Base-by-base conservation (phyloP, 2,797 vertebrate species). In the Hephaestus fuliginosus region DNA sequence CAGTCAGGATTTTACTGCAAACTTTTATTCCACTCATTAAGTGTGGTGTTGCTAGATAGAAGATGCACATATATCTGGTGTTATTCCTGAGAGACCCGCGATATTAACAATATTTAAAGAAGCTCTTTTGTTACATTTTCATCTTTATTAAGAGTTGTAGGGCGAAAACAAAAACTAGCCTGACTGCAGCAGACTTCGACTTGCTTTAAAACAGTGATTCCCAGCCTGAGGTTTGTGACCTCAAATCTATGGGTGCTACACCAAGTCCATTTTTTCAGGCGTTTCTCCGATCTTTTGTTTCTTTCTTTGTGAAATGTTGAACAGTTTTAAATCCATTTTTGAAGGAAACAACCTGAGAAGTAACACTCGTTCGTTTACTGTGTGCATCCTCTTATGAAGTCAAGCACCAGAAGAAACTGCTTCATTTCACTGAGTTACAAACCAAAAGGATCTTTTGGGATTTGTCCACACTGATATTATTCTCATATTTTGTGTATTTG, bases 1-100 rank as follows among this genome's bases (percentile, higher is more conserved):
- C 61, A 51, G 20, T 57, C 43, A 52, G 28, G 41, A 64, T 53
- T 51, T 52, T 17, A 49, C 57, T 61, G 48, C 41, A 66, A 63
- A 53, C 10, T 12, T 70, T 71, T 39, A 63, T 58, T 51, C 7
- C 22, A 4, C 17, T 68, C 61, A 71, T 72, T 65, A 56, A 60
- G 70, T 7, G 11, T 33, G 28, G 15, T 30, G 4, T 25, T 28
- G 18, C 48, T 60, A 20, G 10, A 52, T 25, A 25, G 25, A 2
- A 2, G 60, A 70, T 13, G 5, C n/a, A 33, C 33, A 41, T 7
- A 18, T 12, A 22, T 56, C 39, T 56, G 12, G 6, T 25, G 36
- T 12, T 25, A 15, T 51, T 28, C 36, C 22, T 41, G 14, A 48
- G 15, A 36, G 48, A 49, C 48, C 48, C 7, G 17, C 20, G 15